phyloP scores from a whole-genome alignment of 2,113 vertebrate genomes.

The Cranoglanis bouderius region DNA sequence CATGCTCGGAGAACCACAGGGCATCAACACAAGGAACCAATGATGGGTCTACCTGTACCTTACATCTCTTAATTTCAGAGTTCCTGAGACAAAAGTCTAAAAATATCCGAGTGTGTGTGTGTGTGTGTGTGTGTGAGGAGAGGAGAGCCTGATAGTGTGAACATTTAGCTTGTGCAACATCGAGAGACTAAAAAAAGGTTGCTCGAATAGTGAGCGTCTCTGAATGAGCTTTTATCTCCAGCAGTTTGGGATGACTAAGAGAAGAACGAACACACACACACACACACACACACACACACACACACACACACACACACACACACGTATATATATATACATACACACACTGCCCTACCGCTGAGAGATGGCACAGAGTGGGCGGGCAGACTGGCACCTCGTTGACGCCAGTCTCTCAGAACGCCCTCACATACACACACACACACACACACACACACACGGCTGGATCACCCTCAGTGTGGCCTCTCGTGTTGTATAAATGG shows the following conservation, averaged over 20 bases:
- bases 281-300: neutral
- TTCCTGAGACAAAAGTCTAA: neutral
- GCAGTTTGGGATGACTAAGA: conserved; percentile 51
- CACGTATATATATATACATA: neutral
- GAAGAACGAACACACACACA: neutral
- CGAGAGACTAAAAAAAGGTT: conserved; percentile 15
- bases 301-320: neutral
- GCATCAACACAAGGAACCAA: neutral
- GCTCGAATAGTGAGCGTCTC: conserved; percentile 25
- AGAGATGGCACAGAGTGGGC: conserved; percentile 49
- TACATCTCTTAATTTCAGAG: neutral
- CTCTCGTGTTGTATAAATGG: conserved; percentile 34
- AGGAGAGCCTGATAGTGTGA: neutral
- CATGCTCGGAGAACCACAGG: neutral
- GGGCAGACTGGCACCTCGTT: conserved; percentile 53
- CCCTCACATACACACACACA: conserved; percentile 25
- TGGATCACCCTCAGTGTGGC: conserved; percentile 27
- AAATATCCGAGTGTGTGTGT: neutral
- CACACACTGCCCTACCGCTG: conserved; percentile 20
- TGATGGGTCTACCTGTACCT: neutral
- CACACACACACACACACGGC: conserved; percentile 12
- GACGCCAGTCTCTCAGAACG: conserved; percentile 49
- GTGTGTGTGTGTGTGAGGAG: neutral
- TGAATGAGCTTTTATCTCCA: conserved; percentile 48
- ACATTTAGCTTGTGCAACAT: conserved; percentile 15